Base-by-base conservation (phyloP, 2,113 vertebrate species). In the Barnardius zonarius region DNA sequence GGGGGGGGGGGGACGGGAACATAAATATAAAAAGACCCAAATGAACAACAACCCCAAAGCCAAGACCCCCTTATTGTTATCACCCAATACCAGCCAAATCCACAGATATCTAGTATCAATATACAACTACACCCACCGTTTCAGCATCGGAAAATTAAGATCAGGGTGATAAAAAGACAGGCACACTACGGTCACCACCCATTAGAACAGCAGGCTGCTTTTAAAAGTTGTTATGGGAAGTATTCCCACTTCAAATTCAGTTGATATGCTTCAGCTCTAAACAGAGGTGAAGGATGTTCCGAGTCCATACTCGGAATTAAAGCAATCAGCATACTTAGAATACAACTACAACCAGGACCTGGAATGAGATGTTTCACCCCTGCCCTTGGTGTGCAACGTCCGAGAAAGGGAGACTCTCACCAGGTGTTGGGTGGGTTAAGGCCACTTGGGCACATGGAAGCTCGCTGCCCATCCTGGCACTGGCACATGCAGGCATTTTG, bases 361-460 rank as follows among this genome's bases (percentile, higher is more conserved):
- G 24, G 25, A 41, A 14, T 5, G 31, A 41, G 23, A 48, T 31
- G 35, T 18, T 9, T 28, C 69, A 77, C 33, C 44, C n/a, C 35
- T 41, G 28, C 7, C 22, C 43, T 37, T 19, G 15, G 4, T 7
- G 13, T 5, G 22, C 5, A 8, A 28, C 17, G 4, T 5, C 5
- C 2, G 10, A 54, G 57, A 39, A 55, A 41, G 9, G 35, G 25
- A 46, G 48, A 37, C 28, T 13, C n/a, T 15, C 43, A 41, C 49
- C 77, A n/a, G 3, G 8, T 0, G 7, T 0, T 10, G 55, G 9
- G 15, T 0, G 23, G 44, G 48, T n/a, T 8, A 20, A 41, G 59
- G 77, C 16, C 63, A 7, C 39, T 2, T 4, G 1, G 28, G 41
- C 43, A 43, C 0, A 17, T 0, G 30, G 27, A 4, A 55, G 33